Percentiles rank a stretch among this genome's conserved stretches.
phyloP scores from a whole-genome alignment of 2,888 invertebrate genomes.

The Pyralis farinalis region DNA sequence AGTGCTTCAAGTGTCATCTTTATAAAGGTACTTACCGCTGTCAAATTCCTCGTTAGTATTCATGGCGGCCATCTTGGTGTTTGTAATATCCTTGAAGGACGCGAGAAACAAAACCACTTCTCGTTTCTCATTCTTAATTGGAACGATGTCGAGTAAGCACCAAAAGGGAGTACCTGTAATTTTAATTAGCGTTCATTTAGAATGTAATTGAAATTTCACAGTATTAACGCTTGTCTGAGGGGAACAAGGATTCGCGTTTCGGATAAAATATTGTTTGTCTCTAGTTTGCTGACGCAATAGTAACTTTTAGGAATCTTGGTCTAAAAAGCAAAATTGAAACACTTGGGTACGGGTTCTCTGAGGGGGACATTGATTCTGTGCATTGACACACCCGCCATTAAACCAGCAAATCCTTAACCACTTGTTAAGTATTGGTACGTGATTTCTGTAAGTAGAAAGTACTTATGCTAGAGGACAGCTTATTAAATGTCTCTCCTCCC shows the following conservation, averaged over 20 bases:
- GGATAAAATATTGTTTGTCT: neutral
- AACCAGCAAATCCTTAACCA: no score
- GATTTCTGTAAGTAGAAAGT: no score
- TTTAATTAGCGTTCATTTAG: neutral
- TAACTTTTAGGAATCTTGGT: no score
- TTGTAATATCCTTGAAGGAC: conserved; percentile 97
- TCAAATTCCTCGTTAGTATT: conserved; percentile 91
- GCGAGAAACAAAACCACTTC: conserved; percentile 98
- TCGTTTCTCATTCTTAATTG: conserved; percentile 98
- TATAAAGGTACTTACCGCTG: conserved; percentile 86
- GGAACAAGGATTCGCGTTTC: neutral
- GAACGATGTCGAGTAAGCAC: conserved; percentile 98
- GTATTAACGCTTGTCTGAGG: neutral
- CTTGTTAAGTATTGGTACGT: no score
- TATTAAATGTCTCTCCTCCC: no score
- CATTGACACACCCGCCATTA: no score
- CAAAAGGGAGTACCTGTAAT: conserved; percentile 92
- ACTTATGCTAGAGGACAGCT: no score
- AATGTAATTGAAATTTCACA: neutral
- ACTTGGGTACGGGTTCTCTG: no score
- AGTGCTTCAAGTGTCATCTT: conserved; percentile 30
- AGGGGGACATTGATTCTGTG: no score
- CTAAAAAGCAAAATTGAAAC: no score
- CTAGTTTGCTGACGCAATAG: neutral
- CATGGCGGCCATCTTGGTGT: conserved; percentile 94